phyloP scores from a whole-genome alignment of 2,888 invertebrate genomes.

The Eupithecia subfuscata region DNA sequence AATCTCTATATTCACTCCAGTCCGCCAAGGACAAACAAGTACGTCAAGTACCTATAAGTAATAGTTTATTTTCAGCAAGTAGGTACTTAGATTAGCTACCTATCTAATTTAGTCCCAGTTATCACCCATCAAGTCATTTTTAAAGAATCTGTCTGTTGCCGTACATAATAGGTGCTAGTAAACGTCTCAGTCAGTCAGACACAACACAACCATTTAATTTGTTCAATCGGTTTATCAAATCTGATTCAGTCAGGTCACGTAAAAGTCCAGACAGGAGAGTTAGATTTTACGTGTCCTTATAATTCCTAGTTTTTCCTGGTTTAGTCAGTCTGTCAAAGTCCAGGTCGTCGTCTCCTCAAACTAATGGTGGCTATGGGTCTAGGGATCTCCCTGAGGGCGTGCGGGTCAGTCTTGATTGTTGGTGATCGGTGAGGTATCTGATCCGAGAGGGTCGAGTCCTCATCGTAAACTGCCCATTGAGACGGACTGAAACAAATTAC shows the following conservation, averaged over 20 bases:
- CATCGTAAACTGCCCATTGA: slow-evolving; percentile 79
- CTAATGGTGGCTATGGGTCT: slow-evolving; percentile 67
- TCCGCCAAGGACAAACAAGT: not conserved
- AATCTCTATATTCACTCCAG: not conserved
- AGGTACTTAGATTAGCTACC: too few species aligned
- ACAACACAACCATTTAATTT: not conserved
- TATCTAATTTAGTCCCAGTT: too few species aligned
- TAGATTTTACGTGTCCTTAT: not conserved
- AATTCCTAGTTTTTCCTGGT: not conserved
- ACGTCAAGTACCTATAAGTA: too few species aligned
- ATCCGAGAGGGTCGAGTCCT: slow-evolving; percentile 66
- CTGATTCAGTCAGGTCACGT: not conserved
- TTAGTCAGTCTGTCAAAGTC: slow-evolving; percentile 33
- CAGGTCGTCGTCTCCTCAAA: slow-evolving; percentile 61
- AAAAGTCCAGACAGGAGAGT: not conserved
- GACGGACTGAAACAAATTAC: slow-evolving; percentile 67
- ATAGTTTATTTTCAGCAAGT: not conserved
- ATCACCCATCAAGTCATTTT: too few species aligned
- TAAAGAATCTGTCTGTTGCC: not conserved
- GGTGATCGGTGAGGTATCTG: slow-evolving; percentile 67
- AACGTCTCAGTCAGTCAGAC: not conserved
- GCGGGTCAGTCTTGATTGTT: slow-evolving; percentile 67
- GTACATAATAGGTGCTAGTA: not conserved
- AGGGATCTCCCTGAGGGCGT: slow-evolving; percentile 74
- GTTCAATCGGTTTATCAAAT: not conserved